Evolutionary conservation across 2,797 vertebrate genomes (phyloP), one percentile per base, ranked within the genome.

Genomic region (Morelia viridis): DNA sequence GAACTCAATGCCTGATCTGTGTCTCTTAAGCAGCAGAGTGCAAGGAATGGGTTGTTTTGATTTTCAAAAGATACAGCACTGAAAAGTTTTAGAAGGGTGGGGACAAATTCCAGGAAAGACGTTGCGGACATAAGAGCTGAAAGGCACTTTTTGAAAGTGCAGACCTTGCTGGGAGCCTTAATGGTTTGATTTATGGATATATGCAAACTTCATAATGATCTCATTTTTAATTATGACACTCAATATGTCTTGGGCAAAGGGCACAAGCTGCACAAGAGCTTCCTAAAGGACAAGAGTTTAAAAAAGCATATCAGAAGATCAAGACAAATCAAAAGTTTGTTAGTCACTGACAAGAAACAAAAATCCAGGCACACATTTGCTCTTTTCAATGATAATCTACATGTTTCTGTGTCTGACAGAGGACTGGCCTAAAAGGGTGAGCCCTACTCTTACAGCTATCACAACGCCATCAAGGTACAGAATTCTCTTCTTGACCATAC

Each of bases 301-400:
- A 90, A 94, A 95, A 95, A 95, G n/a, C 94, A 92, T 95, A 95
- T 95, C 93, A 46, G 71, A 80, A 80, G 9, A 80, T 24, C 19
- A 80, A 76, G 35, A 76, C 35, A 76, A 60, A 22, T 22, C 17
- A 60, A 60, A 60, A 22, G 71, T 80, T 80, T 24, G 35, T 8
- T 9, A 80, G 19, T 80, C 35, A 46, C 19, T 46, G 19, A 46
- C 9, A 35, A 46, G 9, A 80, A 80, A 80, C 46, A 41, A 9
- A 80, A 46, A 46, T 80, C 71, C 19, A 80, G 71, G 22, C 17
- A 31, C 62, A 31, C 31, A 89, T 90, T 92, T 80, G 19, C n/a
- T 12, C 56, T 19, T 65, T 88, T 65, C 24, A 24, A 4, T 84
- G n/a, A 85, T 76, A 46, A 80, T 80, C 71, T 80, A 46, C 35